A percentile compares a stretch with the other conserved stretches of the same genome.
phyloP scores from a whole-genome alignment of 2,113 vertebrate species.

The Tachysurus fulvidraco region DNA sequence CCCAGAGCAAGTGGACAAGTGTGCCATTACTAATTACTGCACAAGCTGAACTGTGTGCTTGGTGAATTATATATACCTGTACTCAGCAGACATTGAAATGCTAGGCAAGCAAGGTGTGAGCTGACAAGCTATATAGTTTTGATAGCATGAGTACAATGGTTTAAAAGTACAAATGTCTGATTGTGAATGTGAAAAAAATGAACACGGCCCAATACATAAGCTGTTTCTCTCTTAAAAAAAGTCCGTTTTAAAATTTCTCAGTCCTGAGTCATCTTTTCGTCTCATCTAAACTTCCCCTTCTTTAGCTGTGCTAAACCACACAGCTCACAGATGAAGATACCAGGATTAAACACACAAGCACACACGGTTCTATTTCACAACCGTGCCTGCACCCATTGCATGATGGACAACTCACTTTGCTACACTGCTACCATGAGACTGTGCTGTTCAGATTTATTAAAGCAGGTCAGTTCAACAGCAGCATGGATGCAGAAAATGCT shows the following conservation, averaged over 20 bases:
- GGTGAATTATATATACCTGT: not conserved
- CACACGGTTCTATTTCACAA: conserved; percentile 7
- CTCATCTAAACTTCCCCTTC: conserved; percentile 10
- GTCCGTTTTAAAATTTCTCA: conserved; percentile 36
- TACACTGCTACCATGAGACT: conserved; percentile 21
- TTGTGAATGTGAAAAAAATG: no score
- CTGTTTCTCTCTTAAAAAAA: not conserved
- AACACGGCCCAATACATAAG: not conserved
- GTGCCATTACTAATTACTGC: not conserved
- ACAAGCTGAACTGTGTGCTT: not conserved
- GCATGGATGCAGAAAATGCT: not conserved
- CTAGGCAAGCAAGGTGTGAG: not conserved
- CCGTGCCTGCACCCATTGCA: conserved; percentile 16
- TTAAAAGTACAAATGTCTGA: not conserved
- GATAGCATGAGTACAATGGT: not conserved
- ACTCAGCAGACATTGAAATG: not conserved
- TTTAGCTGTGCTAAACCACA: not conserved
- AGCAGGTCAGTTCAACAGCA: not conserved
- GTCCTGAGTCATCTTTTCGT: conserved; percentile 24
- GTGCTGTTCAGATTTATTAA: not conserved
- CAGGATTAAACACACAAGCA: conserved; percentile 21
- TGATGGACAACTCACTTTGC: conserved; percentile 9
- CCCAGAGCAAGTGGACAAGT: not conserved
- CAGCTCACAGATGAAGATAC: conserved; percentile 11
- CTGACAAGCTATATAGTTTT: not conserved